Conservation (phyloP, 2,888 invertebrate species). For the Fragum whitleyi region DNA sequence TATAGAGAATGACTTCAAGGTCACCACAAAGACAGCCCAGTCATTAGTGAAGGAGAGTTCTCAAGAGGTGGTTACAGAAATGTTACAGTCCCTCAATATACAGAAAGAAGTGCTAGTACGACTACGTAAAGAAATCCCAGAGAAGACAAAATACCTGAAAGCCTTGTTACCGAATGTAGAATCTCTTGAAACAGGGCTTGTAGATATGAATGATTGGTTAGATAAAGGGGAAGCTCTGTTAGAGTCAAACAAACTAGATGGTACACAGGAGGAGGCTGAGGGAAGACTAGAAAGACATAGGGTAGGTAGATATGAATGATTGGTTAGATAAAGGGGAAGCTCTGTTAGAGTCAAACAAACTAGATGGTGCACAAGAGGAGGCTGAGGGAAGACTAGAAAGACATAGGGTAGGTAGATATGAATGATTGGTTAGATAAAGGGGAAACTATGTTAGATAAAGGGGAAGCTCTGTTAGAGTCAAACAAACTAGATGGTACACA, state of each 20-base stretch:
- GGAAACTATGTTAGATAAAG: too few species aligned
- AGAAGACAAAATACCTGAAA: constrained; percentile 89
- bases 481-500: too few species aligned
- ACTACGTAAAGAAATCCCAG: constrained; percentile 89
- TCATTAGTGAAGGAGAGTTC: constrained; percentile 94
- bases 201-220: constrained; percentile 94
- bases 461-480: too few species aligned
- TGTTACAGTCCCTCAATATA: constrained; percentile 91
- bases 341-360: constrained; percentile 87
- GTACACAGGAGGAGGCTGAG: constrained; percentile 90
- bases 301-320: constrained; percentile 87
- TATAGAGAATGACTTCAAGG: constrained; percentile 95
- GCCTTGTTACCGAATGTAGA: constrained; percentile 90
- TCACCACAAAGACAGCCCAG: constrained; percentile 96
- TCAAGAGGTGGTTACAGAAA: constrained; percentile 95
- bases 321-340: too few species aligned
- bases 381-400: too few species aligned
- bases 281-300: constrained; percentile 93
- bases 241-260: constrained; percentile 87
- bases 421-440: too few species aligned
- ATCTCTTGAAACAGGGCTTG: constrained; percentile 94
- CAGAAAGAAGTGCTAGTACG: constrained; percentile 82
- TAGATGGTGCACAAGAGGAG: constrained; percentile 90
- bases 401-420: too few species aligned
- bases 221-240: constrained; percentile 93